Base-by-base conservation (phyloP, 2,888 invertebrate species). In the Tachina lurida region DNA sequence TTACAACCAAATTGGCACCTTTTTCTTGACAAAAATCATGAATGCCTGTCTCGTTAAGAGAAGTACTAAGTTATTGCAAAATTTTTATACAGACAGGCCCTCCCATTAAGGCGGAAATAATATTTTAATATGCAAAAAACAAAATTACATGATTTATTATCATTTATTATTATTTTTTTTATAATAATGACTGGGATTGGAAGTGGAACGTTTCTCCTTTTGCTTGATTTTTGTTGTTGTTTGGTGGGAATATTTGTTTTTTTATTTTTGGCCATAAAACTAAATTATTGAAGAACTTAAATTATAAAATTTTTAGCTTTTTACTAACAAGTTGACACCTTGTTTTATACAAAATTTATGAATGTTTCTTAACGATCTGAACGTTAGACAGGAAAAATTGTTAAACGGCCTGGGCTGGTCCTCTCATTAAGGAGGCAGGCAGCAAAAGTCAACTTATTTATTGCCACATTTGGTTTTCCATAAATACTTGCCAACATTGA, bases 371-470 rank as follows among this genome's bases (percentile, higher is more conserved):
- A 52, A 52, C 15, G 9, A n/a, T n/a, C 8, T 17, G 0, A 52
- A 9, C 17, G n/a, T 52, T 52, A 52, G 52, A 52, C n/a, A 52
- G 52, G 52, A 52, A 15, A 39, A 17, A 52, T 12, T 68, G 68
- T 19, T 17, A 19, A 68, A 41, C 10, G 52, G 22, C n/a, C n/a
- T n/a, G n/a, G 67, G 2, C 31, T 19, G 54, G 19, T 71, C 56
- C 71, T 56, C 56, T 56, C 43, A 71, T 71, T 56, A 22, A 22
- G 54, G 10, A 43, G 71, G 71, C 22, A 43, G 31, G 31, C 49
- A 49, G 49, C n/a, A 49, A 15, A n/a, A 52, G 15, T n/a, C 9
- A 2, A n/a, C 17, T 17, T n/a, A 52, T 52, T 31, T 52, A 7
- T 2, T 52, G 4, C 15, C 7, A 7, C 17, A 52, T 52, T n/a